These are phyloP conservation scores for Megamerina dolium DNA, from an alignment of 2,888 invertebrate species.

Conservation along the genomic window DNA sequence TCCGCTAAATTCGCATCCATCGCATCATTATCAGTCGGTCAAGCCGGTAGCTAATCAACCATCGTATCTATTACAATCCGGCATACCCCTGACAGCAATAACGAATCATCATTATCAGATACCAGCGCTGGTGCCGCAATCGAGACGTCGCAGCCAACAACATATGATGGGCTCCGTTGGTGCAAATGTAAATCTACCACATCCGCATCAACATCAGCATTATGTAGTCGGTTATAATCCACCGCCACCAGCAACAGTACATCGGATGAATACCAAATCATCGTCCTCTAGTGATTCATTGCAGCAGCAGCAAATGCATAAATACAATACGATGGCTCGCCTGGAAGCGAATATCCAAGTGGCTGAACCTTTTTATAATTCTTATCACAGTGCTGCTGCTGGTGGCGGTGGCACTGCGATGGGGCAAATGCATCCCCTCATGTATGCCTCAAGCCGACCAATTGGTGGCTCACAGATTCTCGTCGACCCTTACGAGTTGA, in stretches of 20 bases:
- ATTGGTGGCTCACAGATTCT: constrained; percentile 44
- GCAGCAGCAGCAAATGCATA: constrained; percentile 36
- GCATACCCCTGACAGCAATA: constrained; percentile 8
- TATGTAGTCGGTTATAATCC: constrained; percentile 5
- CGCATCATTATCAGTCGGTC: constrained; percentile 2
- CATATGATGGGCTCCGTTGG: constrained; percentile 8
- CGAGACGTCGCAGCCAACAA: constrained; percentile 8
- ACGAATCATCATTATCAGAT: constrained; percentile 24
- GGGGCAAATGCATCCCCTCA: constrained; percentile 29
- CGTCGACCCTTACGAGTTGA: constrained; percentile 37
- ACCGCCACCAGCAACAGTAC: constrained; percentile 22
- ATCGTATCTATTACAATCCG: constrained; percentile 18
- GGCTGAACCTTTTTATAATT: constrained; percentile 31
- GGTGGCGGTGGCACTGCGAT: constrained; percentile 15
- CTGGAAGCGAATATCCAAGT: constrained; percentile 33
- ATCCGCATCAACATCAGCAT: constrained; percentile 2
- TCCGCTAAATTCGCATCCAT: constrained; percentile 15
- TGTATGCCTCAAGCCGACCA: constrained; percentile 42
- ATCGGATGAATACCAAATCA: constrained; percentile 43
- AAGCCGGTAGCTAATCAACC: constrained; percentile 9
- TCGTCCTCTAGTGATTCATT: constrained; percentile 50
- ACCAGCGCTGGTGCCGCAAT: neutral
- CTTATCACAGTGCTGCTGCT: constrained; percentile 6
- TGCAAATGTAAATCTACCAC: no score
- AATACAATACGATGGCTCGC: constrained; percentile 41